These are phyloP conservation scores for Bugula neritina DNA, from an alignment of 2,888 invertebrate genomes.

Conservation along the genomic window DNA sequence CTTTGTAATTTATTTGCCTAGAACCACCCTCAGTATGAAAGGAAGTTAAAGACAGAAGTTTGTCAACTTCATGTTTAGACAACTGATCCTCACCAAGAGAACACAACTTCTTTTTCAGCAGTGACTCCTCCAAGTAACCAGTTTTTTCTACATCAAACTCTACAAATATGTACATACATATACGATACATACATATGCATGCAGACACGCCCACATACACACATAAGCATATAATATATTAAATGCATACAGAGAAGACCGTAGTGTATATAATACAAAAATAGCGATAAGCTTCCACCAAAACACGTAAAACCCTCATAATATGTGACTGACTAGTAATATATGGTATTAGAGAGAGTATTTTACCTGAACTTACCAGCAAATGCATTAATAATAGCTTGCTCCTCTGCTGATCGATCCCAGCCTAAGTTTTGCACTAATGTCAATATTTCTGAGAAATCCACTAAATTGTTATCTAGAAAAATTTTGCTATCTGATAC, in stretches of 20 bases:
- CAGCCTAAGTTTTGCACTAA: constrained; percentile 14
- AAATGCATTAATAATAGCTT: background rate
- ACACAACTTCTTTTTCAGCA: constrained; percentile 8
- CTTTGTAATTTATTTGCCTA: background rate
- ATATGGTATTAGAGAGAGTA: no score
- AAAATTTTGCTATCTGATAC: no score
- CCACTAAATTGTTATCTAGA: constrained; percentile 2
- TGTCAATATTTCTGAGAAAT: background rate
- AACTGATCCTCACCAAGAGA: constrained; percentile 24
- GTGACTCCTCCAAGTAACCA: constrained; percentile 15
- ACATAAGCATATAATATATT: no score
- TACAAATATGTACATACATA: background rate
- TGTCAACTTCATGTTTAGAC: background rate
- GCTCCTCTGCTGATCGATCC: constrained; percentile 8
- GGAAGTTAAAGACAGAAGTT: background rate
- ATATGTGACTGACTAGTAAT: no score
- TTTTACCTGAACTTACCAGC: constrained; percentile 16
- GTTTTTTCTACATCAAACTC: constrained; percentile 20
- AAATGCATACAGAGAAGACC: no score
- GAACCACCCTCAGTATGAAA: background rate
- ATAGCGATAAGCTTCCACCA: no score
- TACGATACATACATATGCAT: background rate
- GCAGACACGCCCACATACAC: no score
- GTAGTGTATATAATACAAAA: no score
- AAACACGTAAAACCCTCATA: no score